phyloP scores from a whole-genome alignment of 1,140 invertebrate species.

The Leptinotarsa texana region DNA sequence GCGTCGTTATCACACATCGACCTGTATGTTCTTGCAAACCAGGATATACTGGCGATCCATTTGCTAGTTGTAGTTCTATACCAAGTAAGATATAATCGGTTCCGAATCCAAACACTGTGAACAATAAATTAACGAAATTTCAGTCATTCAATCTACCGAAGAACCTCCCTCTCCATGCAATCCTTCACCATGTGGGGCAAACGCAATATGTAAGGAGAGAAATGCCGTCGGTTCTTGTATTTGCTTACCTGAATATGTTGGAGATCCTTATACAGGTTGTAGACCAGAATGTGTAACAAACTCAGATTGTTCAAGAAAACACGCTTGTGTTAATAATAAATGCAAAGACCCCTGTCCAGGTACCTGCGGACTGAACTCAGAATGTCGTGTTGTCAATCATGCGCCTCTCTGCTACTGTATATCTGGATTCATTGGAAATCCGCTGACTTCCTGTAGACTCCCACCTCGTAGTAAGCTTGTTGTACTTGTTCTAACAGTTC shows the following conservation, averaged over 20 bases:
- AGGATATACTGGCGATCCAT: constrained; percentile 67
- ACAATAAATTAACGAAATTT: not conserved
- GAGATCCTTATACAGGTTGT: constrained; percentile 75
- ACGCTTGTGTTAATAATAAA: constrained; percentile 70
- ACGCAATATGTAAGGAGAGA: constrained; percentile 77
- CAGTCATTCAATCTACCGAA: constrained; percentile 45
- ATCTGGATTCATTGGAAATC: constrained; percentile 72
- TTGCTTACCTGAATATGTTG: constrained; percentile 72
- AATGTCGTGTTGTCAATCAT: constrained; percentile 76
- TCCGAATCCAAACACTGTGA: not conserved
- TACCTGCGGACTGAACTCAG: constrained; percentile 73
- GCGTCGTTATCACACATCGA: constrained; percentile 65
- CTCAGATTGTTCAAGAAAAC: constrained; percentile 69
- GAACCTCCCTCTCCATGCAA: constrained; percentile 63
- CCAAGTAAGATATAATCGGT: constrained; percentile 51
- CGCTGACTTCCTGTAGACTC: constrained; percentile 66
- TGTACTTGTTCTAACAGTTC: constrained; percentile 23
- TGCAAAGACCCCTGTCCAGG: constrained; percentile 74
- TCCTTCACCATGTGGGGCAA: constrained; percentile 78
- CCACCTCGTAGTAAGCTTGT: constrained; percentile 42
- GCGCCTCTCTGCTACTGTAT: constrained; percentile 74
- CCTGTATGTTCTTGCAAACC: constrained; percentile 64
- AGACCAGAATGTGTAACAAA: constrained; percentile 74
- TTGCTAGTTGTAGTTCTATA: constrained; percentile 60
- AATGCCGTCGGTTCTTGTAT: constrained; percentile 75